These are phyloP conservation scores for Heliconius ethilla DNA, from an alignment of 2,888 invertebrate species.

Conservation along the genomic window DNA sequence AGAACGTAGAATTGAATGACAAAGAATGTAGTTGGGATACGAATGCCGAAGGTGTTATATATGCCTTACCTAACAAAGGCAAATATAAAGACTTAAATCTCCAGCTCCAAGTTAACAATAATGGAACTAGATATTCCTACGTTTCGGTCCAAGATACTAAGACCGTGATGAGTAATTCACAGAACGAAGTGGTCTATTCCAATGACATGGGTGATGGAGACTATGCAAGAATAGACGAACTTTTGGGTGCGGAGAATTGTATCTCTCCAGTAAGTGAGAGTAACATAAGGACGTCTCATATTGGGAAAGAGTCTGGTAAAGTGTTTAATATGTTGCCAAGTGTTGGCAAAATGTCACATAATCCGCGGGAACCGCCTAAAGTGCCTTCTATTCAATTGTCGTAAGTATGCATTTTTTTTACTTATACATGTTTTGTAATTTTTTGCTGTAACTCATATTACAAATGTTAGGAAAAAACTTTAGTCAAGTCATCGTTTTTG, in stretches of 20 bases:
- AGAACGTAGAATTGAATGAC: slow-evolving; percentile 75
- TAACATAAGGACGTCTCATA: slow-evolving; percentile 73
- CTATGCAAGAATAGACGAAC: slow-evolving; percentile 74
- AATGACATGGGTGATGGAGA: slow-evolving; percentile 74
- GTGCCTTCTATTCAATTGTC: slow-evolving; percentile 66
- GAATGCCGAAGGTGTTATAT: slow-evolving; percentile 78
- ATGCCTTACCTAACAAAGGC: slow-evolving; percentile 78
- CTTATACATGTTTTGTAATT: slow-evolving; percentile 10
- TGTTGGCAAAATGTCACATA: slow-evolving; percentile 71
- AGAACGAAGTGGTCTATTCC: slow-evolving; percentile 73
- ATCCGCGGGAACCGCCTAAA: slow-evolving; percentile 65
- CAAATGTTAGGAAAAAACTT: too few relatives aligned
- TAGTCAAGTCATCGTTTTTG: too few relatives aligned
- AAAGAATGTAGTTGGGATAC: slow-evolving; percentile 83
- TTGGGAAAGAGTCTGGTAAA: slow-evolving; percentile 64
- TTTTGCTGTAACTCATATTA: neutral
- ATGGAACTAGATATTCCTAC: slow-evolving; percentile 76
- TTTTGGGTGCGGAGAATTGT: slow-evolving; percentile 73
- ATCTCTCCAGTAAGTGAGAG: slow-evolving; percentile 72
- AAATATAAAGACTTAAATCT: slow-evolving; percentile 77
- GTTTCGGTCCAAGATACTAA: slow-evolving; percentile 76
- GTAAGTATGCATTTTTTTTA: slow-evolving; percentile 56
- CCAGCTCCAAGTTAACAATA: slow-evolving; percentile 77
- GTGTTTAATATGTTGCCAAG: slow-evolving; percentile 72
- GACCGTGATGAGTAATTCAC: slow-evolving; percentile 75